Evolutionary conservation across 2,797 vertebrate genomes (phyloP).

Genomic region (Melanotaenia pygmaea): DNA sequence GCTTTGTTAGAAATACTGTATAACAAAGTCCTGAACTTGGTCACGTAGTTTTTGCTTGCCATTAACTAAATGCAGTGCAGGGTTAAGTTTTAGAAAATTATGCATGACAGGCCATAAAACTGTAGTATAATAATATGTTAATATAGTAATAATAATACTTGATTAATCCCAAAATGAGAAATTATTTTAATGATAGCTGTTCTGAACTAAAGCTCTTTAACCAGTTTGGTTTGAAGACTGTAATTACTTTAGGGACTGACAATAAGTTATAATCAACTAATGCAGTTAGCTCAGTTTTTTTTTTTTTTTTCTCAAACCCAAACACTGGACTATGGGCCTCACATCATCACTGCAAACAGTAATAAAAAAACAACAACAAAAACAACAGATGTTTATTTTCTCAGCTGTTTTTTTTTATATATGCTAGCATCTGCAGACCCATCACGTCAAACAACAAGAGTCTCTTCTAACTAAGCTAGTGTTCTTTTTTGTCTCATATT

Average conservation of each 20-base stretch:
- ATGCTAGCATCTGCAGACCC: not conserved
- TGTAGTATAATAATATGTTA: not conserved
- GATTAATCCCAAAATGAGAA: too few species aligned
- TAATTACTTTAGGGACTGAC: not conserved
- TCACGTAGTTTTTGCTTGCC: too few species aligned
- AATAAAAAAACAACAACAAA: not conserved
- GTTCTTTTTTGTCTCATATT: too few species aligned
- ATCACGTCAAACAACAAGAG: not conserved
- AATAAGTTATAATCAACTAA: not conserved
- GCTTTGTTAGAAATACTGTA: not conserved
- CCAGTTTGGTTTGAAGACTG: too few species aligned
- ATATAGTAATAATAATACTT: too few species aligned
- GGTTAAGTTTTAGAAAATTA: not conserved
- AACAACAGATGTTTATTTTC: slow-evolving; percentile 1
- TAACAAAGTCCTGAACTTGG: too few species aligned
- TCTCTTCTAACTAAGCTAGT: not conserved
- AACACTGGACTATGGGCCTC: slow-evolving; percentile 2
- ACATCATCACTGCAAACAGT: not conserved
- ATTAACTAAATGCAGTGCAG: too few species aligned
- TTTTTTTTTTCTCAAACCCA: not conserved
- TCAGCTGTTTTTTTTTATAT: not conserved
- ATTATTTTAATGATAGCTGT: too few species aligned
- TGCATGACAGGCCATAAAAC: too few species aligned
- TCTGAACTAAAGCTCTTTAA: too few species aligned
- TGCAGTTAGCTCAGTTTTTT: not conserved